Conservation (phyloP, 2,888 invertebrate species). For the Lobophora halterata region DNA sequence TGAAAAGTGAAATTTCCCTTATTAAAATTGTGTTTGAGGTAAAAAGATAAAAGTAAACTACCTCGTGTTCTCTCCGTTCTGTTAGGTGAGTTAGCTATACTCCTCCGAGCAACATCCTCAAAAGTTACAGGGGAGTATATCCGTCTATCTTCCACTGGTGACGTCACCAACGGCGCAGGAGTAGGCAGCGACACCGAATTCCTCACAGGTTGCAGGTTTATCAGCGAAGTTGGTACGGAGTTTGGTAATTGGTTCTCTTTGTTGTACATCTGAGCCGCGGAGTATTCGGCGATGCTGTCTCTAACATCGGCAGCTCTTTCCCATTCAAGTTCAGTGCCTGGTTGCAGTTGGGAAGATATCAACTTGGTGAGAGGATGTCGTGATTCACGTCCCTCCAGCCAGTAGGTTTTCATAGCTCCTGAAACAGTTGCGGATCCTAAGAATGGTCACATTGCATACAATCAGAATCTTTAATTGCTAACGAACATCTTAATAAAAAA, state of each 20-base stretch:
- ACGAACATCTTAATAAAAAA: too few species aligned
- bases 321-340: constrained; percentile 70
- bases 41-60: constrained; percentile 25
- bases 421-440: constrained; percentile 25
- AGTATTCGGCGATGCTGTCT: constrained; percentile 71
- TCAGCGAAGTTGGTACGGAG: constrained; percentile 49
- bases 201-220: constrained; percentile 25
- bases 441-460: neutral
- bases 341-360: constrained; percentile 64
- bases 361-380: constrained; percentile 78
- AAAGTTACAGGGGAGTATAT: constrained; percentile 93
- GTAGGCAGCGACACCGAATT: constrained; percentile 37
- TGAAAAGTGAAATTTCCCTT: too few species aligned
- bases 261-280: constrained; percentile 57
- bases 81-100: constrained; percentile 88
- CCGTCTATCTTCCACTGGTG: constrained; percentile 83
- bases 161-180: constrained; percentile 52
- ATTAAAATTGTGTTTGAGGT: too few species aligned
- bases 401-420: constrained; percentile 94
- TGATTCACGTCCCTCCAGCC: constrained; percentile 88
- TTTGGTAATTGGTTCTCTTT: constrained; percentile 48
- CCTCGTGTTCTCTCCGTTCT: constrained; percentile 61
- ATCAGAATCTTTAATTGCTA: too few species aligned
- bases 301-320: constrained; percentile 68
- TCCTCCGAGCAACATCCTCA: constrained; percentile 89